These are phyloP conservation scores for Tetragnatha versicolor DNA, from an alignment of 1,140 invertebrate species.

Conservation along the genomic window DNA sequence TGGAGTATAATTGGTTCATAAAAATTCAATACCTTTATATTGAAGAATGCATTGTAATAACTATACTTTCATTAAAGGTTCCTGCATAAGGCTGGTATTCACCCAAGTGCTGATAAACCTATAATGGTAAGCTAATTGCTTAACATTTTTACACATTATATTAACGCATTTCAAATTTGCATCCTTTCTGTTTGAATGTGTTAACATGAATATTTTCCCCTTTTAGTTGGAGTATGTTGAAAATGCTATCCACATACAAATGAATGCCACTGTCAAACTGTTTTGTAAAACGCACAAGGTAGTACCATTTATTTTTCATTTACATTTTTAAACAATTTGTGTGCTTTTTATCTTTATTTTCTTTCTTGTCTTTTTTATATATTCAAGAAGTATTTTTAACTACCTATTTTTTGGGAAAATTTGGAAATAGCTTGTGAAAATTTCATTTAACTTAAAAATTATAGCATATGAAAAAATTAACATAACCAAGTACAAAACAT, in stretches of 20 bases:
- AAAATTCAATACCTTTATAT: no score
- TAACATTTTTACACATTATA: background rate
- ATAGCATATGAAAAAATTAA: no score
- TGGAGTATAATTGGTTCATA: no score
- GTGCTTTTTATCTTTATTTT: background rate
- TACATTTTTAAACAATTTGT: slow-evolving; percentile 2
- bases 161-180: background rate
- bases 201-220: background rate
- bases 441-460: no score
- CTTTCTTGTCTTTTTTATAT: no score
- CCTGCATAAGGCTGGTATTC: slow-evolving; percentile 11
- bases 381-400: no score
- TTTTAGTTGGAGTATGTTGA: slow-evolving; percentile 17
- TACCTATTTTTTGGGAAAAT: no score
- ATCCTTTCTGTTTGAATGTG: background rate
- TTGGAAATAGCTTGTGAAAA: no score
- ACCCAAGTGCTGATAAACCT: background rate
- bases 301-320: background rate
- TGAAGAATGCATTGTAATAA: no score
- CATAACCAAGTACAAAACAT: no score
- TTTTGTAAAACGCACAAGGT: slow-evolving; percentile 32
- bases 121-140: background rate
- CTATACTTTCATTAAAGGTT: no score
- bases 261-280: slow-evolving; percentile 20
- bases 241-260: background rate